Evolutionary conservation across 2,797 vertebrate genomes (phyloP).

Genomic region (Gouania willdenowi): DNA sequence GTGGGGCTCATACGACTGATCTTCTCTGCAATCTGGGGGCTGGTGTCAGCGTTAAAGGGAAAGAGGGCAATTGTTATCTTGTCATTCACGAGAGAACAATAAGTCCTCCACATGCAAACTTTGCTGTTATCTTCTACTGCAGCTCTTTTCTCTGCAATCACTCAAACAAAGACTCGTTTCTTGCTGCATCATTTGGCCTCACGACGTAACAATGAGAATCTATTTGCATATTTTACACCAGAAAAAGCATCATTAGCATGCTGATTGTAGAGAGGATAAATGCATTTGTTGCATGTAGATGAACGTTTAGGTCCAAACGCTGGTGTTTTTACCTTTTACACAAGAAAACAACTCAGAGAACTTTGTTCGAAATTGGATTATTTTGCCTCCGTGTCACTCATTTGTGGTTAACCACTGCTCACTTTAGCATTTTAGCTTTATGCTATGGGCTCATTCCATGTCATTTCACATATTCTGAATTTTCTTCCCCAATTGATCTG

Average conservation of each 20-base stretch:
- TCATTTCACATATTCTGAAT: too few relatives aligned
- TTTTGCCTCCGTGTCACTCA: too few relatives aligned
- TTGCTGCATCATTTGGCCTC: not conserved
- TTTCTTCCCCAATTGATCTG: too few relatives aligned
- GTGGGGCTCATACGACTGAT: slow-evolving; percentile 13
- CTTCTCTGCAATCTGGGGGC: slow-evolving; percentile 11
- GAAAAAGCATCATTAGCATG: slow-evolving; percentile 12
- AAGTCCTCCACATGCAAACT: slow-evolving; percentile 4
- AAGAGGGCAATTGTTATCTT: slow-evolving; percentile 8
- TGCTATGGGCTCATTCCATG: too few relatives aligned
- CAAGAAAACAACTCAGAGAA: too few relatives aligned
- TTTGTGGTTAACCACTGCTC: too few relatives aligned
- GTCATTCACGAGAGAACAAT: slow-evolving; percentile 6
- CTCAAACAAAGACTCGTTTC: not conserved
- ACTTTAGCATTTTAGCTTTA: too few relatives aligned
- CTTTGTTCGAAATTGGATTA: too few relatives aligned
- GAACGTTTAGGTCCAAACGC: too few relatives aligned
- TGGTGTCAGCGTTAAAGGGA: slow-evolving; percentile 19
- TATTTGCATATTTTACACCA: slow-evolving; percentile 3
- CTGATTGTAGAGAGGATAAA: not conserved
- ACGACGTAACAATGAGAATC: not conserved
- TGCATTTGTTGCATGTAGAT: slow-evolving; percentile 1
- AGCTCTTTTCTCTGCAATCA: not conserved
- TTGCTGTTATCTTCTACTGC: not conserved
- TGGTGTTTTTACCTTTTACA: too few relatives aligned